Evolutionary conservation across 2,113 vertebrate genomes (phyloP).

Genomic region (Hyaena hyaena): DNA sequence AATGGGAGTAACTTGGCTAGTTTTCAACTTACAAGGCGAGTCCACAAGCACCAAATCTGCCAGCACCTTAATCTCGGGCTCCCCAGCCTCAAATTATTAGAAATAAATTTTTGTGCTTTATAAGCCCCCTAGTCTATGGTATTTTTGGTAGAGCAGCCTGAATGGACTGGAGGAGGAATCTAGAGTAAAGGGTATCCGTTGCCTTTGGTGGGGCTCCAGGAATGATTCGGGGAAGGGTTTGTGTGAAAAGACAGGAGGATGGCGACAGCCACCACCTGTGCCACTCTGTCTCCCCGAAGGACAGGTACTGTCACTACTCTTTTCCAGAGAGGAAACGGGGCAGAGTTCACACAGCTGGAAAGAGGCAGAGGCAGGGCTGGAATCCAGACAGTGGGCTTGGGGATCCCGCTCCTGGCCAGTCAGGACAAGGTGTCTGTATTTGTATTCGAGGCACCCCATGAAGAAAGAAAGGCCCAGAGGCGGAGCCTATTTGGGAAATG

Average conservation of each 20-base stretch:
- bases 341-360: neutral
- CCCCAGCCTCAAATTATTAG: too few relatives aligned
- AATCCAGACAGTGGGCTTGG: neutral
- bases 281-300: neutral
- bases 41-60: neutral
- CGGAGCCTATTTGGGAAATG: neutral
- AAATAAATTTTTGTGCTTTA: neutral
- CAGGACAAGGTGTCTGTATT: neutral
- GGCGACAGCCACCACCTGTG: neutral
- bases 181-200: neutral
- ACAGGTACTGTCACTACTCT: neutral
- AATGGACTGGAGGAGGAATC: neutral
- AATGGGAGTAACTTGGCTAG: neutral
- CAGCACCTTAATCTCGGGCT: too few relatives aligned
- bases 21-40: too few relatives aligned
- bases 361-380: neutral
- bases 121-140: neutral
- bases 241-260: neutral
- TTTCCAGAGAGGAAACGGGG: neutral
- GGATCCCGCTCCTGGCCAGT: neutral
- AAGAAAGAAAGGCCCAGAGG: neutral
- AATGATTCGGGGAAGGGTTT: neutral
- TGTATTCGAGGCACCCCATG: fast-evolving
- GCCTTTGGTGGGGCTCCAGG: neutral
- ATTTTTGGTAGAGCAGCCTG: neutral